Base-by-base conservation (phyloP, 2,113 vertebrate genomes). In the Myxocyprinus asiaticus region DNA sequence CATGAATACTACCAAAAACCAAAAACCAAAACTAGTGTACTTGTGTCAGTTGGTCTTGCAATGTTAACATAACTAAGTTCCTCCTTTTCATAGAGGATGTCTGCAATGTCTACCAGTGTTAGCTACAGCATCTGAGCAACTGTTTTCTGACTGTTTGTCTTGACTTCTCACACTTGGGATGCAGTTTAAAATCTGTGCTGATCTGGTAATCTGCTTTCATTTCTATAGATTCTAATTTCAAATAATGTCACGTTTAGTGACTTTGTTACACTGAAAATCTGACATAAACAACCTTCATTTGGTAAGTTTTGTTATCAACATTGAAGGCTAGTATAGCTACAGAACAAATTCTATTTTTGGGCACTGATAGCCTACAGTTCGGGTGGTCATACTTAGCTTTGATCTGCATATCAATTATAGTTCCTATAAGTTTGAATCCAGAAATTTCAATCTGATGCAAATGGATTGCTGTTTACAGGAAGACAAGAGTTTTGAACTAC, bases 31-130 rank as follows among this genome's bases (percentile, higher is more conserved):
- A 5, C 7, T 43, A 70, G 1, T 0, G 0, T 44, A 10, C 58
- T 47, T 14, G 5, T 7, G 53, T 9, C 15, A 2, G 9, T 0
- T 71, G 14, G 10, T 63, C 45, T 50, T 42, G 55, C 71, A 74
- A 12, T 50, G 71, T 62, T 33, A 78, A 58, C 58, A 63, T 42
- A 50, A 9, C 58, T 14, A 67, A 77, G 33, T 87, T 87, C 56
- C 82, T 87, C 4, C 1, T 72, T 74, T 74, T 63, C 10, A 56
- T 10, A 62, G 71, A 73, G 55, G 14, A 74, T 62, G 51, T 71
- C 33, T 15, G 17, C 10, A 10, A 59, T 55, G 53, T 71, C 51
- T 45, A 56, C n/a, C 71, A 74, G 7, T 10, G 1, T 14, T 22
- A 17, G 11, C 44, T n/a, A 14, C 45, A 61, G 33, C 44, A 50